These are phyloP conservation scores for Siniperca scherzeri DNA, from an alignment of 2,797 vertebrate genomes.

Conservation along the genomic window DNA sequence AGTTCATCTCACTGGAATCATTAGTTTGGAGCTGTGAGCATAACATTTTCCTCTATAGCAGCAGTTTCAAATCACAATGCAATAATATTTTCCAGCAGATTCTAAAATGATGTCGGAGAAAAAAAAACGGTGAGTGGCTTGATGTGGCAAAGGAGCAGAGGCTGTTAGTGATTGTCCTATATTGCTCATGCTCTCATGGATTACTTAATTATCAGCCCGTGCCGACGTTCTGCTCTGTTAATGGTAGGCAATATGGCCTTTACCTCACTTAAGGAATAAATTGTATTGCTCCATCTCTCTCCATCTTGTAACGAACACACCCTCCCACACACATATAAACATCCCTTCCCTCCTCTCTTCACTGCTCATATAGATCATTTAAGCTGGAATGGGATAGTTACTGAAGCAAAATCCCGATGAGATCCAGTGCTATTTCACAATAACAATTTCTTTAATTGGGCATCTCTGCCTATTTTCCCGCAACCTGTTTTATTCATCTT, in stretches of 20 bases:
- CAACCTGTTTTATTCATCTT: constrained; percentile 78
- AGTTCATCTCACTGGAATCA: constrained; percentile 77
- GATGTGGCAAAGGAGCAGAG: constrained; percentile 79
- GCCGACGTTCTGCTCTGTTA: constrained; percentile 84
- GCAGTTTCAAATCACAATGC: constrained; percentile 82
- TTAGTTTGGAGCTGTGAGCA: constrained; percentile 76
- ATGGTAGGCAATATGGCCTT: constrained; percentile 85
- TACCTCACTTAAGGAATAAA: constrained; percentile 87
- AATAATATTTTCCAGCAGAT: constrained; percentile 83
- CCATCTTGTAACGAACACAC: constrained; percentile 79
- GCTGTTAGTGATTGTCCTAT: constrained; percentile 85
- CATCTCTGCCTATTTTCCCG: constrained; percentile 65
- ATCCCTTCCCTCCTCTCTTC: constrained; percentile 73
- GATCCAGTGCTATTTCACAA: constrained; percentile 79
- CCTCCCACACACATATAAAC: constrained; percentile 82
- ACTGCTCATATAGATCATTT: constrained; percentile 84
- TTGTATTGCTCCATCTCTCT: constrained; percentile 85
- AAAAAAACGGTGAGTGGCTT: constrained; percentile 57
- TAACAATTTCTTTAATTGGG: constrained; percentile 86
- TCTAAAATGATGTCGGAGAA: constrained; percentile 80
- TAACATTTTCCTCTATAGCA: constrained; percentile 75
- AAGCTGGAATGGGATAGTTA: constrained; percentile 81
- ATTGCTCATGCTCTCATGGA: constrained; percentile 86
- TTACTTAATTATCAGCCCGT: constrained; percentile 88
- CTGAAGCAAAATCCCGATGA: constrained; percentile 79